These are phyloP conservation scores for Diarsia rubi DNA, from an alignment of 2,888 invertebrate species.

Conservation along the genomic window DNA sequence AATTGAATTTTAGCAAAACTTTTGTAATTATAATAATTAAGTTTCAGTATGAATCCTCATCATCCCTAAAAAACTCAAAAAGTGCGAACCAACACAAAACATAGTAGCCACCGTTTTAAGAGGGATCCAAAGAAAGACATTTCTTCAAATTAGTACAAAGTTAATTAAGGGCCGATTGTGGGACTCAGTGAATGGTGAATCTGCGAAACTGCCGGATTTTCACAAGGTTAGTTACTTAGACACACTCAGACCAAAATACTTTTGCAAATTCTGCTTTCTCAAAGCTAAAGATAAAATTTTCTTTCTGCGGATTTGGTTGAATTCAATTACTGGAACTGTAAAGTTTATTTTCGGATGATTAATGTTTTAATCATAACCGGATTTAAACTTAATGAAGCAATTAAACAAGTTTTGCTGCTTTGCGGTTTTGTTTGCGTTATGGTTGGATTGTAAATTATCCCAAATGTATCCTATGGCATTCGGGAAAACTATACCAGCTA, in stretches of 20 bases:
- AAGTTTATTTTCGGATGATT: constrained; percentile 1
- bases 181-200: constrained; percentile 21
- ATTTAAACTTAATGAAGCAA: not conserved
- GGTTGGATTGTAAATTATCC: not conserved
- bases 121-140: constrained; percentile 31
- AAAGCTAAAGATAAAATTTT: constrained; percentile 1
- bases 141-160: constrained; percentile 42
- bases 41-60: not conserved
- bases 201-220: constrained; percentile 12
- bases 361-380: not conserved
- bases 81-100: not conserved
- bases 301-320: constrained; percentile 6
- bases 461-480: not conserved
- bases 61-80: not conserved
- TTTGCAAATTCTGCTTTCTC: constrained; percentile 12
- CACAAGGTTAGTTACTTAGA: constrained; percentile 16
- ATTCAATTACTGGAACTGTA: constrained; percentile 10
- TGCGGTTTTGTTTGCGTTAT: not conserved
- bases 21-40: not conserved
- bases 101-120: not conserved
- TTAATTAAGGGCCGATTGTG: constrained; percentile 51
- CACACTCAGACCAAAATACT: constrained; percentile 11
- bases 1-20: not conserved
- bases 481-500: not conserved
- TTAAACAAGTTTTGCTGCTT: not conserved